Base-by-base conservation (phyloP, 2,888 invertebrate species). In the Pachliopta kotzebuea region DNA sequence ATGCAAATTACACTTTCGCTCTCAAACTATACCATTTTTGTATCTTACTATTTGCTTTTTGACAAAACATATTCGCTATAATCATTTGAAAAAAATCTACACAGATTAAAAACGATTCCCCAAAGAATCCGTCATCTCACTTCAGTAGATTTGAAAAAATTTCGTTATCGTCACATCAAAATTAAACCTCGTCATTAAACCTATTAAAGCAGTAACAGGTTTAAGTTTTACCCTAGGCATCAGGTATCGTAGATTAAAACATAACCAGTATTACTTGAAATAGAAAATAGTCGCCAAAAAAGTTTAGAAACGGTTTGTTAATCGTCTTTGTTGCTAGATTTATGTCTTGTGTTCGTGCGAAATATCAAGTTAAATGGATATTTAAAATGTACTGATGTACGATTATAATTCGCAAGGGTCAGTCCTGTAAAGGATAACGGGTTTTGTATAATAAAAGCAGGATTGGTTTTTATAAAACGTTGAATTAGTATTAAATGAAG, bases 1-100 rank as follows among this genome's bases (percentile, higher is more conserved):
- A 90, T 91, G 90, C 89, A 91, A 91, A 91, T 90, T 88, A 88
- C 79, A 87, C 90, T 90, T 88, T 91, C 90, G 80, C 85, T 91
- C 80, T 90, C 83, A 67, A 73, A 73, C 79, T 80, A 74, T 82
- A 80, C 75, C 76, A 75, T 83, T 86, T 85, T 83, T 87, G 84
- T 82, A 80, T 79, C 72, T 70, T 73, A 75, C 70, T 67, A 54
- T 67, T 67, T 67, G 50, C 66, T 67, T 67, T 65, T 59, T 64
- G 59, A 64, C 70, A 65, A 69, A 67, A 60, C 56, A 64, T 68
- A 68, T 71, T 69, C 68, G 72, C 67, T 50, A 67, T 68, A 65
- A 70, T 23, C 18, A 50, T 56, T 7, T n/a, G 18, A 50, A 52
- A 21, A 52, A 52, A 20, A 8, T 45, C 18, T 18, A 1, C n/a